phyloP scores from a whole-genome alignment of 2,797 vertebrate genomes.

The Syngnathus acus region DNA sequence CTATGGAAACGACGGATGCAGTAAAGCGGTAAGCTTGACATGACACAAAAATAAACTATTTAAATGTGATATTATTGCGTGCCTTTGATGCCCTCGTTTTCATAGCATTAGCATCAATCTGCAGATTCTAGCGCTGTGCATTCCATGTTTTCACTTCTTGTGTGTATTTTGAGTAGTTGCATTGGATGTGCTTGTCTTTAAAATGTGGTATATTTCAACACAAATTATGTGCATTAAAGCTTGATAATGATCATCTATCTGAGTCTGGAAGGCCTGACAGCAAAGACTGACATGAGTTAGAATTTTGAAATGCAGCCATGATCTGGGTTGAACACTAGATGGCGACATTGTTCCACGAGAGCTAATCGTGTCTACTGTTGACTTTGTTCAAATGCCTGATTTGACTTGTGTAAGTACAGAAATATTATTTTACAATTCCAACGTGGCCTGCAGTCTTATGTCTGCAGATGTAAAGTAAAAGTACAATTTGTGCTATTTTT shows the following conservation, averaged over 20 bases:
- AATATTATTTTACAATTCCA: not conserved
- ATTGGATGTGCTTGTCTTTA: not conserved
- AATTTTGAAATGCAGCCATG: not conserved
- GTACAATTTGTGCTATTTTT: slow-evolving; percentile 31
- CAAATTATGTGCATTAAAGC: not conserved
- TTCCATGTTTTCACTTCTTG: not conserved
- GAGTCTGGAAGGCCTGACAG: not conserved
- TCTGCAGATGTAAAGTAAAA: not conserved
- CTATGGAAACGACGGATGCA: no score
- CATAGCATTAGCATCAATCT: no score
- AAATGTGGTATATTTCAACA: not conserved
- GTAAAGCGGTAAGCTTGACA: no score
- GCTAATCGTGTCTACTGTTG: not conserved
- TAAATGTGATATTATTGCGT: no score
- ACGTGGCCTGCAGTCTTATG: not conserved
- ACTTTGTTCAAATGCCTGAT: no score
- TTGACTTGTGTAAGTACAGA: not conserved
- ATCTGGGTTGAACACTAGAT: slow-evolving; percentile 38
- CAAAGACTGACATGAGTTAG: not conserved
- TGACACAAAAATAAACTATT: no score
- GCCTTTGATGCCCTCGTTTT: no score
- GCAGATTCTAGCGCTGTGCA: no score
- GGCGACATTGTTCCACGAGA: slow-evolving; percentile 35
- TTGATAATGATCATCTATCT: not conserved
- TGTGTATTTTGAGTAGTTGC: not conserved